Conservation (phyloP, 2,888 invertebrate species). For the Cordilura impudica region DNA sequence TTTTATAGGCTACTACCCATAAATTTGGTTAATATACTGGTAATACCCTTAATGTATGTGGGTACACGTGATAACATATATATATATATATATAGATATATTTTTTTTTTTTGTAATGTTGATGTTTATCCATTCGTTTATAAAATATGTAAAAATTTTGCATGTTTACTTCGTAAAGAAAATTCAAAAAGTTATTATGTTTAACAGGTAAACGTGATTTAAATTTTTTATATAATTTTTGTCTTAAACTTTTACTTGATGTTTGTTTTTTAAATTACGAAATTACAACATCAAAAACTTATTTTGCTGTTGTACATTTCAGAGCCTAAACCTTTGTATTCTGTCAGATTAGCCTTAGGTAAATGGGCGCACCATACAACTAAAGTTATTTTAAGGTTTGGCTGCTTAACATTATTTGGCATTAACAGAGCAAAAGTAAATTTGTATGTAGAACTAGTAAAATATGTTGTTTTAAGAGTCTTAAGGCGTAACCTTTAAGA, state of each 20-base stretch:
- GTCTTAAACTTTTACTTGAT: conserved; percentile 18
- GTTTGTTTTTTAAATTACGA: not conserved
- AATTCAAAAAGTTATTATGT: conserved; percentile 47
- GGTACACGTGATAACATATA: no score
- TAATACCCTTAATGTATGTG: no score
- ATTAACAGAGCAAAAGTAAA: no score
- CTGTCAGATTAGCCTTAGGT: conserved; percentile 1
- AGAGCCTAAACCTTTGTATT: conserved; percentile 23
- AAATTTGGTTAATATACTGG: no score
- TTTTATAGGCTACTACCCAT: no score
- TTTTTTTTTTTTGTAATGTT: no score
- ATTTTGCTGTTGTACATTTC: not conserved
- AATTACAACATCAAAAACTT: not conserved
- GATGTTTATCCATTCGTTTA: not conserved
- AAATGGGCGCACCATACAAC: not conserved
- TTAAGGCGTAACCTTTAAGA: conserved; percentile 12
- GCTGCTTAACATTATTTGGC: no score
- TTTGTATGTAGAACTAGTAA: not conserved
- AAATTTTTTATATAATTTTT: conserved; percentile 38
- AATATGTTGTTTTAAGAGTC: conserved; percentile 17
- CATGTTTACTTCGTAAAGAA: conserved; percentile 24
- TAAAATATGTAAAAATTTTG: no score
- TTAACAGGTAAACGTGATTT: conserved; percentile 54
- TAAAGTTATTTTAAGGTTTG: conserved; percentile 11
- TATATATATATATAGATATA: no score